These are phyloP conservation scores for Clanis bilineata DNA, from an alignment of 2,888 invertebrate genomes.

Conservation along the genomic window DNA sequence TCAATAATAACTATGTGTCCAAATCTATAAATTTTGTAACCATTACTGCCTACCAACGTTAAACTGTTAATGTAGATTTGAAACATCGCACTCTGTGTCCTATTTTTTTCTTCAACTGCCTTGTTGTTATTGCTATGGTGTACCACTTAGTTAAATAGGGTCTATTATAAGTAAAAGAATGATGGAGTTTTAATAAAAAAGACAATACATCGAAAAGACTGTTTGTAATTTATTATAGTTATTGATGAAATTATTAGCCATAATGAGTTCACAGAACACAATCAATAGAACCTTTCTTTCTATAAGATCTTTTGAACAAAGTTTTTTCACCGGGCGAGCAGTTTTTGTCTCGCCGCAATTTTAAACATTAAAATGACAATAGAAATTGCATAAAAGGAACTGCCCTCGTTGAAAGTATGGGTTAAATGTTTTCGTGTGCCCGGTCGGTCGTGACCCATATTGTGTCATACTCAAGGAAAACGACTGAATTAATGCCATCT, in stretches of 20 bases:
- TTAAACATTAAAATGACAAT: conserved; percentile 13
- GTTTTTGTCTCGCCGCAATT: conserved; percentile 25
- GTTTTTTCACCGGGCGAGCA: neutral
- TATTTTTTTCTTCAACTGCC: neutral
- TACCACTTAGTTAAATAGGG: neutral
- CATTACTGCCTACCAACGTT: too few relatives aligned
- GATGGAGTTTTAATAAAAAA: neutral
- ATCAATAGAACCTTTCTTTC: conserved; percentile 22
- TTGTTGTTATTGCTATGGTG: neutral
- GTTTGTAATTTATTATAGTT: conserved; percentile 33
- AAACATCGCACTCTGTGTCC: neutral
- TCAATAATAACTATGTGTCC: too few relatives aligned
- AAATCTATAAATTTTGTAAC: too few relatives aligned
- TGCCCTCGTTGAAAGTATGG: conserved; percentile 26
- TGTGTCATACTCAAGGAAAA: conserved; percentile 67
- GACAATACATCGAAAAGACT: conserved; percentile 13
- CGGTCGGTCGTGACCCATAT: conserved; percentile 59
- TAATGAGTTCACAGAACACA: conserved; percentile 38
- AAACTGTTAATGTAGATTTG: too few relatives aligned
- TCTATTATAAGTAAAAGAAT: neutral
- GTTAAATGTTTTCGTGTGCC: conserved; percentile 39
- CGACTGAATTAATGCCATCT: conserved; percentile 63
- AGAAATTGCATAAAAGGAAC: conserved; percentile 19
- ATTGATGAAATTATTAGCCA: conserved; percentile 41
- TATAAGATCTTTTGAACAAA: neutral